Conservation (phyloP, 2,797 vertebrate species). For the Fundulus diaphanus region DNA sequence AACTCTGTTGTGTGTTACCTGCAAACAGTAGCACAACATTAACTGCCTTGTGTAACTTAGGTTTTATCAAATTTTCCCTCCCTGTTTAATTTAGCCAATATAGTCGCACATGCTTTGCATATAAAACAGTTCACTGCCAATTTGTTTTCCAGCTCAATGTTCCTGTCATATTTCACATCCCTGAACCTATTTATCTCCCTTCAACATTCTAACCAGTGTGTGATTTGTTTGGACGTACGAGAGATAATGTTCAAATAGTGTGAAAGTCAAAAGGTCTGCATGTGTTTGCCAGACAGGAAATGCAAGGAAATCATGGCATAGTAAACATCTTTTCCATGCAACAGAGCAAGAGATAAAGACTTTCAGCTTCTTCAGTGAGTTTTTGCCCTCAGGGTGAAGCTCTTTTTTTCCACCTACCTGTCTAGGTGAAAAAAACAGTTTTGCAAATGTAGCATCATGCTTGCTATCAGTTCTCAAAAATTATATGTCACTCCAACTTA, state of each 20-base stretch:
- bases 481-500: slow-evolving; percentile 76
- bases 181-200: slow-evolving; percentile 36
- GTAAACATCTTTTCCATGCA: slow-evolving; percentile 57
- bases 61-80: slow-evolving; percentile 27
- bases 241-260: slow-evolving; percentile 26
- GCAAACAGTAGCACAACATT: not conserved
- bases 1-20: slow-evolving; percentile 6
- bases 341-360: slow-evolving; percentile 70
- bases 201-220: slow-evolving; percentile 37
- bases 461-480: slow-evolving; percentile 75
- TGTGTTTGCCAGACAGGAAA: slow-evolving; percentile 54
- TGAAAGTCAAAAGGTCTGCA: slow-evolving; percentile 36
- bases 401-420: slow-evolving; percentile 62
- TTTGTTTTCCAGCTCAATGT: slow-evolving; percentile 25
- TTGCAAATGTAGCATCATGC: slow-evolving; percentile 74
- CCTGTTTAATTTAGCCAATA: slow-evolving; percentile 10
- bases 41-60: slow-evolving; percentile 5
- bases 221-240: slow-evolving; percentile 44
- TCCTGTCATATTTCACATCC: slow-evolving; percentile 19
- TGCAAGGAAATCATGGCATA: slow-evolving; percentile 45
- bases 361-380: slow-evolving; percentile 66
- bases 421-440: slow-evolving; percentile 66
- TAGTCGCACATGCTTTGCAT: slow-evolving; percentile 4
- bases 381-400: slow-evolving; percentile 66
- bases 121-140: slow-evolving; percentile 5